These are phyloP conservation scores for Emydocephalus ijimae DNA, from an alignment of 2,113 vertebrate species.

Conservation along the genomic window DNA sequence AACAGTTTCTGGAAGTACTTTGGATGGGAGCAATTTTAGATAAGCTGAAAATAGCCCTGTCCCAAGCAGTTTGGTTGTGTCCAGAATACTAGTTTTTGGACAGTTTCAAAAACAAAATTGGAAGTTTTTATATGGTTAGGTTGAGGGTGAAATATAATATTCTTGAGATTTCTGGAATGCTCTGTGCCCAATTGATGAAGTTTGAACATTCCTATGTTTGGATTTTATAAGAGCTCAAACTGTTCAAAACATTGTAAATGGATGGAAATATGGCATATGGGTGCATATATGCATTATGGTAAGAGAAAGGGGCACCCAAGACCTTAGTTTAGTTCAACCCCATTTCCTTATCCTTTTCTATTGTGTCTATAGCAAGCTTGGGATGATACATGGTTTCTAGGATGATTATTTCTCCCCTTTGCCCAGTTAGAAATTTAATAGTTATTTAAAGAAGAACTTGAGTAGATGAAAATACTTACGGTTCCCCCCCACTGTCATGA, in stretches of 20 bases:
- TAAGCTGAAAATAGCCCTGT: not conserved
- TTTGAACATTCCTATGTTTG: not conserved
- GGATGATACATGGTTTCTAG: not conserved
- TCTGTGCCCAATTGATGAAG: not conserved
- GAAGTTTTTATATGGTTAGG: not conserved
- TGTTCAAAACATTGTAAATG: not conserved
- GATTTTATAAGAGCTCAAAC: not conserved
- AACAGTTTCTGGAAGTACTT: not conserved
- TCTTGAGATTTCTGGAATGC: not conserved
- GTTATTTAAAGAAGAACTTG: conserved; percentile 30
- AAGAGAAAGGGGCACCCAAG: not conserved
- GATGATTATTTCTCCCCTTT: not conserved
- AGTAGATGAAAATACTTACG: conserved; percentile 86
- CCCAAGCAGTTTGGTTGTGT: not conserved
- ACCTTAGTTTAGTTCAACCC: not conserved
- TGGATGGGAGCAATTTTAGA: not conserved
- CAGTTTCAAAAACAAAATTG: accelerated
- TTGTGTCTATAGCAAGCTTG: not conserved
- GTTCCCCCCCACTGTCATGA: conserved; percentile 90
- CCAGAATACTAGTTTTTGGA: not conserved
- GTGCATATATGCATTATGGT: conserved; percentile 16
- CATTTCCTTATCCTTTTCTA: not conserved
- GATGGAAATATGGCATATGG: conserved; percentile 17
- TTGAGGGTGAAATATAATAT: not conserved
- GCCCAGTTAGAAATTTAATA: conserved; percentile 33